Evolutionary conservation across 1,140 invertebrate genomes (phyloP), one percentile per base, ranked within the genome.

Genomic region (Dendrolimus kikuchii): DNA sequence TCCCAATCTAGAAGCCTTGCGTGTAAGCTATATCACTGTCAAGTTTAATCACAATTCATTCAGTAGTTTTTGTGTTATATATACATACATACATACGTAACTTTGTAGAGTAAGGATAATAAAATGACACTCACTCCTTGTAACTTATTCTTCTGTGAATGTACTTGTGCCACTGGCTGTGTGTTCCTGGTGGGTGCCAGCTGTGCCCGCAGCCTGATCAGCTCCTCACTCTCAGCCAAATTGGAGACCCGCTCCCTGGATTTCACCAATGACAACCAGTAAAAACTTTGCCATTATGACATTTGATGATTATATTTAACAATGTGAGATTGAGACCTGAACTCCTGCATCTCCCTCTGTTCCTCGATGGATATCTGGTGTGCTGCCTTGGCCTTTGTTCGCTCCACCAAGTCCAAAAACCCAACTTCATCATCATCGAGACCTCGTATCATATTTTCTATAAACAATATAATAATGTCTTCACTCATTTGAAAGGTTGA

Each of bases 341-440:
- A 98, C 73, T 96, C 95, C 62, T 91, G 89, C 67, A 97, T 91
- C 77, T 96, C 94, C 60, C 91, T 88, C 66, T 92, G 91, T 74
- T 97, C 96, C 73, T 97, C 95, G 40, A 92, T 77, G 69, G 91
- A 90, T 56, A 95, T 95, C 74, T 93, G 92, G 54, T 92, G 90
- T 60, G 97, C 95, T 41, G 94, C 93, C 56, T 94, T 93, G 40
- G 95, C 89, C 88, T 96, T 96, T 10, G 92, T 93, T 59, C 92
- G 89, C 83, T 97, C 95, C 6, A 98, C 95, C 46, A 95, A 88
- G 68, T 98, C 95, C 6, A 99, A 85, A 84, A 98, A 99, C 62
- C 96, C 93, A 0, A 97, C 93, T 89, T 99, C 97, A 86, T 99
- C 97, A 77, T 97, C 95, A 83, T 98, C 96, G 4, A 99, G 86